Conservation (phyloP, 2,113 vertebrate genomes). For the Coptodon bakossiorum region DNA sequence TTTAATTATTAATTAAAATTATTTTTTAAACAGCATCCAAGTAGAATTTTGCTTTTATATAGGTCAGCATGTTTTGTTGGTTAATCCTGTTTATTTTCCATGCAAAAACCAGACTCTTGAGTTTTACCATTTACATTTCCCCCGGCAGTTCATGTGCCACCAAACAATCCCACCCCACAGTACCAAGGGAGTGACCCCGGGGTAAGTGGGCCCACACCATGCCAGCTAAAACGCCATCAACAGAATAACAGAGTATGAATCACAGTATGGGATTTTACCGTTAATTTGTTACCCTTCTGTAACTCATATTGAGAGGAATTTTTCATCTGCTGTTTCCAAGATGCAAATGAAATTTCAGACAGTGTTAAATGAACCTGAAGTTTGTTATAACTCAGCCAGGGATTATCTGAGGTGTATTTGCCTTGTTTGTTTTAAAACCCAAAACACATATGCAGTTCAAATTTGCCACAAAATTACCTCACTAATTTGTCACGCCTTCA, state of each 20-base stretch:
- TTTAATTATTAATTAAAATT: background rate
- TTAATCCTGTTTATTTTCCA: background rate
- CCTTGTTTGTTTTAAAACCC: background rate
- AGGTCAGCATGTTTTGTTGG: background rate
- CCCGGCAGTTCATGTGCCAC: background rate
- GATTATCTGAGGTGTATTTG: fast-evolving
- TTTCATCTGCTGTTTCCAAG: background rate
- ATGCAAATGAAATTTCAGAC: background rate
- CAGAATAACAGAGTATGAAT: background rate
- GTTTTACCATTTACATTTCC: background rate
- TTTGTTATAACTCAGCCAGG: background rate
- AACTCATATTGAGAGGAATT: background rate
- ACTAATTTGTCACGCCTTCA: background rate
- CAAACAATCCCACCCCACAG: background rate
- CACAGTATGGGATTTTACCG: background rate
- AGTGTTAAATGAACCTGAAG: background rate
- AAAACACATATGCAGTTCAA: background rate
- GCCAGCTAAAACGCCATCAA: background rate
- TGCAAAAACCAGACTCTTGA: background rate
- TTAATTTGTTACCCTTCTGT: background rate
- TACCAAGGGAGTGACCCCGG: background rate
- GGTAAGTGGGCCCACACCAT: background rate
- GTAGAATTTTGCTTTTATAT: background rate
- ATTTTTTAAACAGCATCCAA: background rate
- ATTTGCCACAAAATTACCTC: background rate